Percentiles rank a stretch among this genome's conserved stretches.
These are phyloP conservation scores for Myotis findleyi DNA, from an alignment of 2,797 vertebrate species.

Conservation along the genomic window DNA sequence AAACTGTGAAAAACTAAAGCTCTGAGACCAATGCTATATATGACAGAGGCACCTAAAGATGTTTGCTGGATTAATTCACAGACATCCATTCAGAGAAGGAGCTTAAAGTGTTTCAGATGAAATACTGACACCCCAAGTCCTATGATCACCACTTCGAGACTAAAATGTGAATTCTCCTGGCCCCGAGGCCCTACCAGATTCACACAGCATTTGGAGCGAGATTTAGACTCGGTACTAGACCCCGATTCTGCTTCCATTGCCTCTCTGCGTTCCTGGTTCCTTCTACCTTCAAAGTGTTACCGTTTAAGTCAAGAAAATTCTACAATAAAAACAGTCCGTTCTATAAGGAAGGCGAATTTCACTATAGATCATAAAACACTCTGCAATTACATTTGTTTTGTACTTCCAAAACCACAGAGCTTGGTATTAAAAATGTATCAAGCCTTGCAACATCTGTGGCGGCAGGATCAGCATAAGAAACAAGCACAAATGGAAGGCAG, in stretches of 20 bases:
- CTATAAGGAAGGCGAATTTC: neutral
- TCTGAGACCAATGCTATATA: neutral
- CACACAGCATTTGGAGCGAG: neutral
- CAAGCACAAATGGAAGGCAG: neutral
- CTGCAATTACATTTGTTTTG: neutral
- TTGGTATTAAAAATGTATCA: neutral
- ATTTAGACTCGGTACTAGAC: neutral
- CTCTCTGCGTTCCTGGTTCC: neutral
- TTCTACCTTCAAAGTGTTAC: neutral
- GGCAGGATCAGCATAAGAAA: neutral
- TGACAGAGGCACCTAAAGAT: neutral
- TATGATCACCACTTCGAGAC: neutral
- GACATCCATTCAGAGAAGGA: neutral
- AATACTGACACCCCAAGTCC: neutral
- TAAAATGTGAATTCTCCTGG: neutral
- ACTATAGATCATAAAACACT: neutral
- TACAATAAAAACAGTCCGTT: neutral
- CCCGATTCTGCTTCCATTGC: neutral
- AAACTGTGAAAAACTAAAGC: neutral
- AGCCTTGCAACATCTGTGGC: neutral
- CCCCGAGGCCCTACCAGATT: neutral
- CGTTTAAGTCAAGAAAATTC: neutral
- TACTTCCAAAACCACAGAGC: slow-evolving; percentile 9
- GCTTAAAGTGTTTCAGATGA: neutral
- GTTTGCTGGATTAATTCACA: neutral